Base-by-base conservation (phyloP, 1,140 invertebrate species). In the Lepidurus packardi region DNA sequence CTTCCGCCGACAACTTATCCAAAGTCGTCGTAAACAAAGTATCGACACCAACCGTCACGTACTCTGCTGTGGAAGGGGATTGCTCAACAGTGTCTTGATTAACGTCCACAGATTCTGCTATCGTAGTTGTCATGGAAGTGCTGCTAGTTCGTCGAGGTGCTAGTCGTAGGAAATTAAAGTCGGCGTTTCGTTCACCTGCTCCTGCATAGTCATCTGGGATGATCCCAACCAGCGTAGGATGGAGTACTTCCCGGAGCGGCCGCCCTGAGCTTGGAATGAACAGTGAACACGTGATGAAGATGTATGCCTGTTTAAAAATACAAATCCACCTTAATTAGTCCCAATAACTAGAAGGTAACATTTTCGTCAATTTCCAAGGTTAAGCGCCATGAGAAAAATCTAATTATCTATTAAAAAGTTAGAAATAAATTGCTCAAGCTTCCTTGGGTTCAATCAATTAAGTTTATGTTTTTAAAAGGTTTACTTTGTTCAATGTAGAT, bases 131-230 rank as follows among this genome's bases (percentile, higher is more conserved):
- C 16, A 21, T n/a, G 7, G 9, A 13, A 65, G 53, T 65, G 13
- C 53, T 65, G n/a, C 53, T 65, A 7, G 53, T 65, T 65, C 53
- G 53, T 21, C 53, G 53, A 65, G 53, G 53, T 65, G 13, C n/a
- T 65, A 65, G 7, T 65, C 53, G 16, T 7, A n/a, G 53, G 53
- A 65, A 65, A 21, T 65, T 65, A n/a, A 65, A 65, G 53, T 13
- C 53, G 53, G 53, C 53, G 13, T 65, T 65, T 65, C 21, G 16
- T 65, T 65, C 53, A 7, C 53, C 53, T 65, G 53, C 53, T 65
- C 53, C 53, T 65, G 53, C 53, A 7, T n/a, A 0, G 21, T 65
- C 53, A 16, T 65, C n/a, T 7, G 53, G 53, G 6, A 65, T 21
- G 21, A 65, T 65, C 16, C 53, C 53, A 65, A 65, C 53, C 7